Base-by-base conservation (phyloP, 2,113 vertebrate genomes). In the Orientallactaga bullata region DNA sequence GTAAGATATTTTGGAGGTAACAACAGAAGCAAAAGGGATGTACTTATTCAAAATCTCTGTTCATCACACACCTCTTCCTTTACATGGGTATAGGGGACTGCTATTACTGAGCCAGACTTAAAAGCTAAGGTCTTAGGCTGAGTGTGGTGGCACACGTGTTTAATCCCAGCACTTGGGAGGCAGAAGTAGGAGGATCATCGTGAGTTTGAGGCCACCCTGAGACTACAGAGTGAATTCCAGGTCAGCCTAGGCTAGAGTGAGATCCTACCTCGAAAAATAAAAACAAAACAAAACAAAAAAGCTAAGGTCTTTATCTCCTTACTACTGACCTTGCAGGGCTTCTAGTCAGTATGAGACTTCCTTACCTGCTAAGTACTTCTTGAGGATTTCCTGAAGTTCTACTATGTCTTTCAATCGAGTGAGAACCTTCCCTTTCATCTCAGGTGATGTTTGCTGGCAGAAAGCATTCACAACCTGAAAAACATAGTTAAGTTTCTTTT, bases 351-450 rank as follows among this genome's bases (percentile, higher is more conserved):
- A 15, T 1, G 11, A 18, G 51, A 47, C 4, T 32, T 24, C 37
- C 96, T 95, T 84, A 99, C 99, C 99, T 95, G 99, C 98, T 90
- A 99, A 97, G 94, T 98, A 98, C 74, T 95, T 99, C 93, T 99
- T 99, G 92, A 99, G 96, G 24, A 99, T 88, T 0, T 90, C 97
- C 97, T 99, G 99, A 66, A 99, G 98, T 87, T 99, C 99, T 16
- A 98, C 99, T 95, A 99, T 99, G 97, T 99, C 99, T 97, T 99
- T 99, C 81, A 99, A 96, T 16, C 99, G 99, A 82, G 97, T 98
- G 91, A 99, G 97, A 96, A 99, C 99, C 84, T 99, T 99, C 94
- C 99, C 98, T 96, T 99, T 99, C 98, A 99, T 99, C 96, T 99
- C 99, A 3, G 98, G 97, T 1, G 99, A 99, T 20, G 98, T 98